Base-by-base conservation (phyloP, 2,113 vertebrate species). In the Nesogale talazaci region DNA sequence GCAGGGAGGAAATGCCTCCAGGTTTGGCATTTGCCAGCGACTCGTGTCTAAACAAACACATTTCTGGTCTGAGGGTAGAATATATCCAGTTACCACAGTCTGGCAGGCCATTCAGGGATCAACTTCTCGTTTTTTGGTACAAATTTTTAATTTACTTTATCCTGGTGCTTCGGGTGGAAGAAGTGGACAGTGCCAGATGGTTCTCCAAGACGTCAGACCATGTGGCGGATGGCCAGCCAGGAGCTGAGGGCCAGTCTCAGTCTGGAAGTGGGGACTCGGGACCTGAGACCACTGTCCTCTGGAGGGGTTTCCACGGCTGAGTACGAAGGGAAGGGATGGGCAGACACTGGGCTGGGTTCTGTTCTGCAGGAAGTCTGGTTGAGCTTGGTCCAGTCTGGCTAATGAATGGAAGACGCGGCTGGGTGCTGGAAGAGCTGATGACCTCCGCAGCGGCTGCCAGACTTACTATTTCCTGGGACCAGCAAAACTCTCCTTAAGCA, bases 41-140 rank as follows among this genome's bases (percentile, higher is more conserved):
- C 95, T 96, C 91, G 88, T 93, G 95, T 95, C 94, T 96, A 94
- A 97, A 97, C 95, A 97, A 65, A 65, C 79, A 88, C 72, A 94
- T 93, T 96, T 97, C 95, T 96, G 89, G 96, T 95, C 95, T 97
- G 97, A 97, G 97, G 94, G 94, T 96, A 97, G 97, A 97, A 96
- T 94, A 92, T 95, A 97, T 95, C 93, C 89, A 84, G 65, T 92
- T 97, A 95, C 95, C 93, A 80, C 10, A 88, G 83, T 83, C 29
- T 98, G 97, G 95, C 97, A 96, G 96, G 82, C 96, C 77, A 78
- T 90, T 80, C 63, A 16, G 77, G 81, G 96, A 95, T 91, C 95
- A 92, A 76, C 91, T 96, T 94, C 94, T 83, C 94, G 14, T 52
- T 40, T 92, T 89, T 95, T 93, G 0, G 97, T 91, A 95, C 97